A percentile compares a stretch with the other conserved stretches of the same genome.
Conservation (phyloP, 2,797 vertebrate genomes). For the Avahi laniger region DNA sequence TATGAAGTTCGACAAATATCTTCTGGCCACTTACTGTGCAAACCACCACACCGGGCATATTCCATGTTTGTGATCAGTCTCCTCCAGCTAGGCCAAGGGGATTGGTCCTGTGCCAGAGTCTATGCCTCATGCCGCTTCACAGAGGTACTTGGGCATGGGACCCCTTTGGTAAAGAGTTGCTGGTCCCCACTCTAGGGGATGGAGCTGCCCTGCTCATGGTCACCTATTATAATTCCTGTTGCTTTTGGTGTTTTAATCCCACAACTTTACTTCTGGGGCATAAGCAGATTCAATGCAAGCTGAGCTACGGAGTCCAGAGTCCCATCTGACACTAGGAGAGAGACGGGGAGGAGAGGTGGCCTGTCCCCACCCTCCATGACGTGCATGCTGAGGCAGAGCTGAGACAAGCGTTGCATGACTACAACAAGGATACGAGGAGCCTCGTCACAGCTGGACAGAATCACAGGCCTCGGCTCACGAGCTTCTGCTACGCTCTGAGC, state of each 20-base stretch:
- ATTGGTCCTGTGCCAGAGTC: background rate
- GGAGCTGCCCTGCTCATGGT: background rate
- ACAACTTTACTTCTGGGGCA: background rate
- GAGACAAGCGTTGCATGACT: background rate
- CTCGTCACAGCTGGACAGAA: background rate
- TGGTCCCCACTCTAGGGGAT: background rate
- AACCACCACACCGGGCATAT: background rate
- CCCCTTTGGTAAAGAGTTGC: background rate
- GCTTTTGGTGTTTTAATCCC: background rate
- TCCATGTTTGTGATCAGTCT: background rate
- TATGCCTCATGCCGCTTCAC: background rate
- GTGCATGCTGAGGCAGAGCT: background rate
- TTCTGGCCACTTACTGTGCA: background rate
- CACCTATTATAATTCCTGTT: background rate
- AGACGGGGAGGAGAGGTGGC: background rate
- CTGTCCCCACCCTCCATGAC: background rate
- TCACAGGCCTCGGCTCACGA: background rate
- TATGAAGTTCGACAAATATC: background rate
- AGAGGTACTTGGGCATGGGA: fast-evolving
- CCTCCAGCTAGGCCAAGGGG: background rate
- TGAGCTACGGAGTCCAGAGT: background rate
- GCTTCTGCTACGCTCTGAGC: background rate
- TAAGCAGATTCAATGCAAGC: background rate
- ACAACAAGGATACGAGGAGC: background rate
- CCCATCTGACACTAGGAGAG: background rate